Conservation (phyloP, 2,888 invertebrate species). For the Scelioninae gen. 1 region DNA sequence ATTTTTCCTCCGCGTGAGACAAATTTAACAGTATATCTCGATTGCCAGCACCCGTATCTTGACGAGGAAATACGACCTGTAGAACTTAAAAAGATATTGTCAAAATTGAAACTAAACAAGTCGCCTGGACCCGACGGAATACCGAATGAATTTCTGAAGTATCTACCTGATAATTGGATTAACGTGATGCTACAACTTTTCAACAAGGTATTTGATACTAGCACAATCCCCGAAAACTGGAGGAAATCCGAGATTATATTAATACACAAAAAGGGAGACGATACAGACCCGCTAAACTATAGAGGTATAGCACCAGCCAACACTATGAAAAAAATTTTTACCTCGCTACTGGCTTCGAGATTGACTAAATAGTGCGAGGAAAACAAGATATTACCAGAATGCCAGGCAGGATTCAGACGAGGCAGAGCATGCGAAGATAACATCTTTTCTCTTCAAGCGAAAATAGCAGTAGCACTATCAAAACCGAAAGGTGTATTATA, state of each 20-base stretch:
- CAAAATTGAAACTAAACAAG: constrained; percentile 51
- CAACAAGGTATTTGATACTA: constrained; percentile 44
- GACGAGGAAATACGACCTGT: background rate
- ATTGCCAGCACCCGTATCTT: constrained; percentile 9
- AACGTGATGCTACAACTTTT: constrained; percentile 22
- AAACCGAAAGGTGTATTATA: constrained; percentile 63
- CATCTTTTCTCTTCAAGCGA: constrained; percentile 68
- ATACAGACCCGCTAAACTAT: constrained; percentile 72
- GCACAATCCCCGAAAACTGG: constrained; percentile 57
- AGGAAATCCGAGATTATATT: constrained; percentile 70
- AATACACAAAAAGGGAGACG: constrained; percentile 74
- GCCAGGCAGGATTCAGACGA: constrained; percentile 72
- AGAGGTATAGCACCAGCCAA: constrained; percentile 74
- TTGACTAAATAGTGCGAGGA: constrained; percentile 64
- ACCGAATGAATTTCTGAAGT: constrained; percentile 47
- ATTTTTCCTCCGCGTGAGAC: constrained; percentile 1
- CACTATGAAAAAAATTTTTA: constrained; percentile 73
- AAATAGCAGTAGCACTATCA: constrained; percentile 48
- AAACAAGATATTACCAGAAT: constrained; percentile 69
- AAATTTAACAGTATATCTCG: background rate
- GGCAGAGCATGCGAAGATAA: constrained; percentile 39
- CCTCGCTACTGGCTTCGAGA: constrained; percentile 59
- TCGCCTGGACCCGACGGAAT: constrained; percentile 65
- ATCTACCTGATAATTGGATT: constrained; percentile 25
- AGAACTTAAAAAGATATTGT: background rate